Evolutionary conservation across 2,888 invertebrate species (phyloP).

Genomic region (Lithophane semibrunnea): DNA sequence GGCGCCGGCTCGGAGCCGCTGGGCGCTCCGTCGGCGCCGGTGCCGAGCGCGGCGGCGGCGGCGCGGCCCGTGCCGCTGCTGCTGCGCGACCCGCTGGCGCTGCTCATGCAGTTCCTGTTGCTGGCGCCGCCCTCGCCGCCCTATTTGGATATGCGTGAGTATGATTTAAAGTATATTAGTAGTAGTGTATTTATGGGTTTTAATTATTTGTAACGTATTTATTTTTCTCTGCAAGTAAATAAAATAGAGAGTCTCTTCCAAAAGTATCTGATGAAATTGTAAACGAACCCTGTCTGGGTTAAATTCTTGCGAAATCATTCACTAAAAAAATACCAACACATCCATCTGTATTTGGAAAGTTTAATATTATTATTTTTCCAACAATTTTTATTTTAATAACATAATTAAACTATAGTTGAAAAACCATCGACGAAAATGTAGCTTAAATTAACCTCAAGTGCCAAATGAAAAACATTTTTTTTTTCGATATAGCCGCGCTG

Average conservation of each 20-base stretch:
- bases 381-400: too few species aligned
- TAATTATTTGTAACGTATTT: background rate
- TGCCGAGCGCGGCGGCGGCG: conserved; percentile 52
- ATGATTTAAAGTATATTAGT: too few species aligned
- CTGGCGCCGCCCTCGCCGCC: conserved; percentile 95
- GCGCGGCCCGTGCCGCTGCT: conserved; percentile 93
- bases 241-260: background rate
- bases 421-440: too few species aligned
- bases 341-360: too few species aligned
- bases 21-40: conserved; percentile 55
- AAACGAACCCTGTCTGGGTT: background rate
- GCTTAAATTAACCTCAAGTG: too few species aligned
- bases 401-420: too few species aligned
- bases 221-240: background rate
- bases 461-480: too few species aligned
- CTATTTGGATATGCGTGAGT: conserved; percentile 93
- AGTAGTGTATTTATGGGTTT: background rate
- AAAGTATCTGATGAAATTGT: background rate
- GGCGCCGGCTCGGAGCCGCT: conserved; percentile 52
- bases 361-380: too few species aligned
- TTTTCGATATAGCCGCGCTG: too few species aligned
- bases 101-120: conserved; percentile 96
- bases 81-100: conserved; percentile 95
- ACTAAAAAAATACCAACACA: background rate
- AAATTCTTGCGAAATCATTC: background rate